Evolutionary conservation across 2,113 vertebrate genomes (phyloP).

Genomic region (Morone chrysops): DNA sequence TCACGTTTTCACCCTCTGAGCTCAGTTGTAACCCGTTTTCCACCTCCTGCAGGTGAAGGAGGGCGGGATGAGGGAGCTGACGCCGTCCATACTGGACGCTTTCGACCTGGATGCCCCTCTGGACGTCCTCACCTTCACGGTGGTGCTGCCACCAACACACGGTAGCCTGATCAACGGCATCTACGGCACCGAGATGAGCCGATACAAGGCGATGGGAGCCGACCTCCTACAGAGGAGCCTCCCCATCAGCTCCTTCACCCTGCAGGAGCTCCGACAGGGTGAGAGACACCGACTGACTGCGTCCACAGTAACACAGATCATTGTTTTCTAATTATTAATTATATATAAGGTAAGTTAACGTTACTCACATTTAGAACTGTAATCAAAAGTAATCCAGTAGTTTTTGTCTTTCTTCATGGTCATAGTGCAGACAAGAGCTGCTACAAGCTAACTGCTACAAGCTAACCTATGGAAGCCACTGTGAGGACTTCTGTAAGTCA

Average conservation of each 20-base stretch:
- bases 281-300: background rate
- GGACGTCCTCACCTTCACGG: slow-evolving; percentile 69
- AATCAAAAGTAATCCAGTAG: too few relatives aligned
- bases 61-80: slow-evolving; percentile 67
- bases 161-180: slow-evolving; percentile 73
- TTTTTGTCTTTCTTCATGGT: too few relatives aligned
- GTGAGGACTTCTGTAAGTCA: too few relatives aligned
- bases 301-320: too few relatives aligned
- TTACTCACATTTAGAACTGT: too few relatives aligned
- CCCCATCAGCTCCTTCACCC: slow-evolving; percentile 74
- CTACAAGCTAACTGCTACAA: too few relatives aligned
- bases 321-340: too few relatives aligned
- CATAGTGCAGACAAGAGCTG: too few relatives aligned
- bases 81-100: slow-evolving; percentile 62
- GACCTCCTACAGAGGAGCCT: slow-evolving; percentile 60
- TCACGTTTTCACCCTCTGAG: too few relatives aligned
- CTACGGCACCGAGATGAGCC: slow-evolving; percentile 52
- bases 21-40: background rate
- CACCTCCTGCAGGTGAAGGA: slow-evolving; percentile 73
- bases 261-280: slow-evolving; percentile 75
- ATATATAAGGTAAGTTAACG: too few relatives aligned
- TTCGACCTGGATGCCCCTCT: slow-evolving; percentile 73
- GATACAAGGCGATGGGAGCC: slow-evolving; percentile 59
- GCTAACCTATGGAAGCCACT: too few relatives aligned
- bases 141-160: slow-evolving; percentile 62